These are phyloP conservation scores for Riptortus pedestris DNA, from an alignment of 1,140 invertebrate species.

Conservation along the genomic window DNA sequence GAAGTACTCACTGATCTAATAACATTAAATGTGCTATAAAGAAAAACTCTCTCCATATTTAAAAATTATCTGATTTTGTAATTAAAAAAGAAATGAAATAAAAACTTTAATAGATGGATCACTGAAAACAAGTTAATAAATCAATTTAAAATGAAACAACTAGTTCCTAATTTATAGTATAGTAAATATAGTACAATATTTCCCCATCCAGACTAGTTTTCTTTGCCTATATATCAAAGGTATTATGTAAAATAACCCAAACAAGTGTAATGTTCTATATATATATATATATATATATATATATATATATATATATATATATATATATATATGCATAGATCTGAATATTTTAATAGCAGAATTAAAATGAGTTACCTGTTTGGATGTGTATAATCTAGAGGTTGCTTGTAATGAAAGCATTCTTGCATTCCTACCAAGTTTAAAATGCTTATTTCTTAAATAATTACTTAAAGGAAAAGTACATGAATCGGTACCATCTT, in stretches of 20 bases:
- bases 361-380: conserved; percentile 37
- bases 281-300: neutral
- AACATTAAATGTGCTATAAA: too few species aligned
- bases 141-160: too few species aligned
- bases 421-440: conserved; percentile 62
- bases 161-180: too few species aligned
- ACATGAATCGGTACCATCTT: conserved; percentile 36
- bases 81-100: too few species aligned
- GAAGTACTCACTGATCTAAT: too few species aligned
- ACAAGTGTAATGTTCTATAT: neutral
- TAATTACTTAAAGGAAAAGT: conserved; percentile 59
- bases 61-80: too few species aligned
- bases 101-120: too few species aligned
- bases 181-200: neutral
- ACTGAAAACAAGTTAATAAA: too few species aligned
- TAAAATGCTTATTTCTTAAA: conserved; percentile 43
- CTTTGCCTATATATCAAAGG: neutral
- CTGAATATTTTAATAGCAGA: neutral
- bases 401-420: conserved; percentile 73
- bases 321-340: conserved; percentile 1
- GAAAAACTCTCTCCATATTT: too few species aligned
- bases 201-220: neutral
- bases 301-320: neutral
- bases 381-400: conserved; percentile 48
- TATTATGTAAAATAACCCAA: neutral